These are phyloP conservation scores for Tubulanus polymorphus DNA, from an alignment of 2,888 invertebrate species.

Conservation along the genomic window DNA sequence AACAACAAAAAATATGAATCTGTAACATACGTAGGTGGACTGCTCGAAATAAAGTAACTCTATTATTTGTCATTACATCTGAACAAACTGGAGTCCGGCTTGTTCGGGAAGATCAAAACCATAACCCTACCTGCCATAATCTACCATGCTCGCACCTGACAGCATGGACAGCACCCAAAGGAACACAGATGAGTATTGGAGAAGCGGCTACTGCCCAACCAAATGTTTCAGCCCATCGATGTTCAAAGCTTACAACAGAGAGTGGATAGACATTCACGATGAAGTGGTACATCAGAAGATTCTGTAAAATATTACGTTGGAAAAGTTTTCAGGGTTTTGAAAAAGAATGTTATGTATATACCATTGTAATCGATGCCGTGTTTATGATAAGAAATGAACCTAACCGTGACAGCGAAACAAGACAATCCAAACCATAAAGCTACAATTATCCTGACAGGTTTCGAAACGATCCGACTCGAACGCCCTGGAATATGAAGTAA, in stretches of 20 bases:
- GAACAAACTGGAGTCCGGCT: background rate
- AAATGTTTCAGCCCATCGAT: slow-evolving; percentile 34
- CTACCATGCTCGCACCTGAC: slow-evolving; percentile 29
- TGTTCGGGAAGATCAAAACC: background rate
- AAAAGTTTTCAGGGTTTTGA: too few relatives aligned
- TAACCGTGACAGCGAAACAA: too few relatives aligned
- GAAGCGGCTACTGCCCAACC: slow-evolving; percentile 37
- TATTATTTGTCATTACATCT: too few relatives aligned
- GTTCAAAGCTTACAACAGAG: slow-evolving; percentile 30
- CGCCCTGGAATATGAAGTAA: too few relatives aligned
- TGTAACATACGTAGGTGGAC: too few relatives aligned
- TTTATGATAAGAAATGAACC: too few relatives aligned
- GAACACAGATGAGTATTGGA: slow-evolving; percentile 28
- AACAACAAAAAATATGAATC: background rate
- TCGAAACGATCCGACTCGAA: background rate
- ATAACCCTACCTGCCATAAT: slow-evolving; percentile 27
- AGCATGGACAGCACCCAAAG: slow-evolving; percentile 33
- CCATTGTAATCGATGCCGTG: too few relatives aligned
- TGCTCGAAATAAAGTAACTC: too few relatives aligned
- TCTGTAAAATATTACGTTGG: background rate
- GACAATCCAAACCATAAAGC: background rate
- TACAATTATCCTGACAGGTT: background rate
- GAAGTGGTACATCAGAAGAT: slow-evolving; percentile 36
- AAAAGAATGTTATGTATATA: too few relatives aligned
- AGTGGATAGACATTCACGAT: slow-evolving; percentile 35